Conservation (phyloP, 2,797 vertebrate genomes). For the Rhinatrema bivittatum region DNA sequence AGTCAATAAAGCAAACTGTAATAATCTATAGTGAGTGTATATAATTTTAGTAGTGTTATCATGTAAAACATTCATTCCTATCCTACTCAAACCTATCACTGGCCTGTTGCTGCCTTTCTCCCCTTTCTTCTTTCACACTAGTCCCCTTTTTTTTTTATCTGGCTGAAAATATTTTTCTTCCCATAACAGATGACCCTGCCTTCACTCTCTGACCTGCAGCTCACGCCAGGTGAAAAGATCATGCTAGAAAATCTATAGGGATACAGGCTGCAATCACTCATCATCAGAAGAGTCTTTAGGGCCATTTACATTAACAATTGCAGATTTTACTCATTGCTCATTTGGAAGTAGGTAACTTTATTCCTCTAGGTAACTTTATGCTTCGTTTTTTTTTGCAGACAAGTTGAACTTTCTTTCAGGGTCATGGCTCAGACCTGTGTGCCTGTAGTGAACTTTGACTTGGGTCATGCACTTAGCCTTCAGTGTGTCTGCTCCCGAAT, state of each 20-base stretch:
- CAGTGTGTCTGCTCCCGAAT: constrained; percentile 7
- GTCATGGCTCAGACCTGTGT: constrained; percentile 22
- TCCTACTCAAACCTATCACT: too few relatives aligned
- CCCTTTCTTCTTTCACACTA: too few relatives aligned
- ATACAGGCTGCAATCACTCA: constrained; percentile 7
- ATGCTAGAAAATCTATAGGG: not conserved
- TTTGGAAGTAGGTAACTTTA: not conserved
- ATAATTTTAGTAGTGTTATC: too few relatives aligned
- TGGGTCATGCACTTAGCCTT: constrained; percentile 34
- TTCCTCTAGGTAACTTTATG: constrained; percentile 14
- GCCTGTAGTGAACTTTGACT: constrained; percentile 32
- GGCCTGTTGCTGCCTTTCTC: too few relatives aligned
- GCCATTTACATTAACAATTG: constrained; percentile 10
- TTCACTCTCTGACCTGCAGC: constrained; percentile 21
- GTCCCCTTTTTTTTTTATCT: too few relatives aligned
- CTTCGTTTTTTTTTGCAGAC: not conserved
- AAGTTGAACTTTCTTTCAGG: constrained; percentile 15
- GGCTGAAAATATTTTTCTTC: not conserved
- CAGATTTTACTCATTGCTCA: not conserved
- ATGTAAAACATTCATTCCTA: too few relatives aligned
- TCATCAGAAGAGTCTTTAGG: constrained; percentile 8
- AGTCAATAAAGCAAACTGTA: too few relatives aligned
- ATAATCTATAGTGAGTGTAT: too few relatives aligned
- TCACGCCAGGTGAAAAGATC: constrained; percentile 12
- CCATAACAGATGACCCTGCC: constrained; percentile 5